Conservation (phyloP, 1,140 invertebrate species). For the Ridgeia piscesae region DNA sequence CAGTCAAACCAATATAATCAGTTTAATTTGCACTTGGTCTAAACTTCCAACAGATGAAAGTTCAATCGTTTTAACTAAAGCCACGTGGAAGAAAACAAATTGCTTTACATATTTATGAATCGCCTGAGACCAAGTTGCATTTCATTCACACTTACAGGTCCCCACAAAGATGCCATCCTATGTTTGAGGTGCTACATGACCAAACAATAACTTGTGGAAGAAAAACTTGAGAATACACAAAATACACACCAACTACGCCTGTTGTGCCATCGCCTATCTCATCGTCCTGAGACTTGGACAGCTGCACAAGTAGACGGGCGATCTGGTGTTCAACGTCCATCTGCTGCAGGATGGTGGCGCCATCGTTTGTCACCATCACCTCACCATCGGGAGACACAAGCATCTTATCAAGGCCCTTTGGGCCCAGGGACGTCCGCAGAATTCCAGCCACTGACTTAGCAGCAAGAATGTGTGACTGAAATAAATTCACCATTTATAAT, state of each 20-base stretch:
- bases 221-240: not conserved
- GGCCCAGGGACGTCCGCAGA: conserved; percentile 91
- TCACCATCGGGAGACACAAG: conserved; percentile 98
- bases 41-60: too few relatives aligned
- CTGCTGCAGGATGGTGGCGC: conserved; percentile 97
- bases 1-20: too few relatives aligned
- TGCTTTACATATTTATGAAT: too few relatives aligned
- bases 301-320: conserved; percentile 95
- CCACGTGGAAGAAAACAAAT: too few relatives aligned
- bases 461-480: conserved; percentile 94
- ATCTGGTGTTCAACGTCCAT: conserved; percentile 99
- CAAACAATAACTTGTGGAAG: too few relatives aligned
- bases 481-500: conserved; percentile 43
- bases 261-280: conserved; percentile 99
- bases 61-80: too few relatives aligned
- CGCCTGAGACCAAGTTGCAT: too few relatives aligned
- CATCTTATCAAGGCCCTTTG: conserved; percentile 68
- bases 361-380: conserved; percentile 98
- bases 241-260: conserved; percentile 82
- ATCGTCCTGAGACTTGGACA: conserved; percentile 98
- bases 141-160: too few relatives aligned
- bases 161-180: too few relatives aligned
- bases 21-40: too few relatives aligned
- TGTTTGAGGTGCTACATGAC: too few relatives aligned
- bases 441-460: conserved; percentile 87